phyloP scores from a whole-genome alignment of 2,797 vertebrate species.

The Sciurus vulgaris region DNA sequence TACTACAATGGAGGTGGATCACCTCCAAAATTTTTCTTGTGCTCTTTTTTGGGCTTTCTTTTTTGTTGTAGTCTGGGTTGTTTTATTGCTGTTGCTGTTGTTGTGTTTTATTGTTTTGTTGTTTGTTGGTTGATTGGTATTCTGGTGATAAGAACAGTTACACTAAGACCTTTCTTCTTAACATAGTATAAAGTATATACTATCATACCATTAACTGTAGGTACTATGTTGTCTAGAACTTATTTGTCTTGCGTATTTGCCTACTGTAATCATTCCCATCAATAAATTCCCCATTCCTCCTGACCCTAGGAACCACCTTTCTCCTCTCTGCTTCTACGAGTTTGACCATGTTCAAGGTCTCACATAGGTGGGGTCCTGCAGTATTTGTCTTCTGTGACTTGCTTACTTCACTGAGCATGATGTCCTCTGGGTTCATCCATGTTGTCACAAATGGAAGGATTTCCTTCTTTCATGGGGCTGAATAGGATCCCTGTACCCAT shows the following conservation, averaged over 20 bases:
- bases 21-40: not conserved
- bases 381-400: not conserved
- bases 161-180: not conserved
- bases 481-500: not conserved
- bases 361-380: not conserved
- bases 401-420: not conserved
- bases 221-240: not conserved
- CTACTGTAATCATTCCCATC: not conserved
- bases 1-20: not conserved
- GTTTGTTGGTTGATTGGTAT: not conserved
- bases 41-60: not conserved
- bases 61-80: not conserved
- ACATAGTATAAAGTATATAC: not conserved
- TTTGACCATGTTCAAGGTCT: not conserved
- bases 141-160: not conserved
- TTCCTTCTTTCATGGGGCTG: not conserved
- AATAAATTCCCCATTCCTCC: not conserved
- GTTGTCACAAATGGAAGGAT: not conserved
- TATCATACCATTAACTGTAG: not conserved
- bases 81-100: not conserved
- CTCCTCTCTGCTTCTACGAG: not conserved
- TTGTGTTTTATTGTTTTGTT: not conserved
- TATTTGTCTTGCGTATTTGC: not conserved
- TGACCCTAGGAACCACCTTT: not conserved
- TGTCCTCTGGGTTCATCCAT: not conserved